phyloP scores from a whole-genome alignment of 2,888 invertebrate species.

The Panzeria rudis region DNA sequence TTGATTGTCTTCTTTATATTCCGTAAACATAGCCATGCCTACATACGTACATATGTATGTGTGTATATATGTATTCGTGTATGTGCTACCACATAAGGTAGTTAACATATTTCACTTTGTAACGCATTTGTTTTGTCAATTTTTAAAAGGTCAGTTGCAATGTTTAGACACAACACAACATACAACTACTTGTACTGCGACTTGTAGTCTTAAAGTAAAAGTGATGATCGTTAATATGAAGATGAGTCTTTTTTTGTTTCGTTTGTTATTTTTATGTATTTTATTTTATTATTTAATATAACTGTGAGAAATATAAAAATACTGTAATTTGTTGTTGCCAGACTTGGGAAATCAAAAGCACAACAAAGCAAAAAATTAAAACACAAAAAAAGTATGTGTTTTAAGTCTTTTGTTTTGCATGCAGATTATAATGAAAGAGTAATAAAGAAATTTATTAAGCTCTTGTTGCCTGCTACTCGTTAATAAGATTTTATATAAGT shows the following conservation, averaged over 20 bases:
- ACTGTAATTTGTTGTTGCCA: slow-evolving; percentile 16
- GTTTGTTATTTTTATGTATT: not conserved
- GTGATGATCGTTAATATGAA: slow-evolving; percentile 62
- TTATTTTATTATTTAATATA: slow-evolving; percentile 55
- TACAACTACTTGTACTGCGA: slow-evolving; percentile 4
- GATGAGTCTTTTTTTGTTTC: slow-evolving; percentile 7
- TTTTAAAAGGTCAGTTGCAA: slow-evolving; percentile 72
- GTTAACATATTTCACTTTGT: slow-evolving; percentile 71
- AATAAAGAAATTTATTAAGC: slow-evolving; percentile 14
- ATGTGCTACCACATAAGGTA: slow-evolving; percentile 63
- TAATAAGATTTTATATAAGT: not conserved
- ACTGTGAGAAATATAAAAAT: slow-evolving; percentile 68
- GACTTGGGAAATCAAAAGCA: slow-evolving; percentile 13
- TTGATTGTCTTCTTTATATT: slow-evolving; percentile 6
- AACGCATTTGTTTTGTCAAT: slow-evolving; percentile 72
- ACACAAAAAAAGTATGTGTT: slow-evolving; percentile 51
- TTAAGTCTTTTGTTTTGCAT: slow-evolving; percentile 64
- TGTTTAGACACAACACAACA: slow-evolving; percentile 36
- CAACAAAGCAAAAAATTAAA: not conserved
- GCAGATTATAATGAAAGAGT: not conserved
- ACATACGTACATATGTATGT: too few relatives aligned
- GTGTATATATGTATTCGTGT: not conserved
- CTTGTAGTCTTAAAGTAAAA: slow-evolving; percentile 63
- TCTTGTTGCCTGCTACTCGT: not conserved
- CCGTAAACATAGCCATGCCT: not conserved